These are phyloP conservation scores for Gephyroberyx darwinii DNA, from an alignment of 2,797 vertebrate species.

Conservation along the genomic window DNA sequence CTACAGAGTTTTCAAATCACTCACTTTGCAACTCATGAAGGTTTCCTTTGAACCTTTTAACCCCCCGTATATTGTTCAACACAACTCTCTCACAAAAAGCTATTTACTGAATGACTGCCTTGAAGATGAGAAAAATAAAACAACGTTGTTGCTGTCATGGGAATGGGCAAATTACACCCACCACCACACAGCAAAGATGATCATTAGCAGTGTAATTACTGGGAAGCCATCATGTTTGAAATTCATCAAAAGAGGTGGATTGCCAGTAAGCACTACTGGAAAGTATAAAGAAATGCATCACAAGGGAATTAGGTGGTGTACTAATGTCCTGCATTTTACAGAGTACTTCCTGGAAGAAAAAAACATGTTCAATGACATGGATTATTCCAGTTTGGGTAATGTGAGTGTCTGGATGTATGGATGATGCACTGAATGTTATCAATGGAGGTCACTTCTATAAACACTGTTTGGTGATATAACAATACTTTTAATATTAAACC, in stretches of 20 bases:
- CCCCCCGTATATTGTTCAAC: conserved; percentile 16
- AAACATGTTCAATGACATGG: not conserved
- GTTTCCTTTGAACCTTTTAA: conserved; percentile 41
- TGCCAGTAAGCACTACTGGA: conserved; percentile 66
- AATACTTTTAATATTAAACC: conserved; percentile 3
- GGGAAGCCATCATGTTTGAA: conserved; percentile 64
- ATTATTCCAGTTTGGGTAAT: conserved; percentile 11
- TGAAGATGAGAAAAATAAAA: conserved; percentile 67
- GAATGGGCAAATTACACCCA: conserved; percentile 69
- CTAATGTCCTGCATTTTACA: conserved; percentile 40
- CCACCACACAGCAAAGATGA: conserved; percentile 65
- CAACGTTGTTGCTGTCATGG: conserved; percentile 47
- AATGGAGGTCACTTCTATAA: conserved; percentile 20
- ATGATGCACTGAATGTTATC: conserved; percentile 19
- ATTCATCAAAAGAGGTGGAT: conserved; percentile 70
- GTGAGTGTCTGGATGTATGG: conserved; percentile 18
- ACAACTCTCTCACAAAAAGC: conserved; percentile 44
- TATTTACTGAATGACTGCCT: conserved; percentile 65
- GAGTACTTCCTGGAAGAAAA: conserved; percentile 23
- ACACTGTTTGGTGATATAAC: not conserved
- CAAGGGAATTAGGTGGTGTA: conserved; percentile 48
- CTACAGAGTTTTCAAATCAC: conserved; percentile 40
- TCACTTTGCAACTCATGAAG: conserved; percentile 29
- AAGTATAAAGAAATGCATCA: conserved; percentile 58
- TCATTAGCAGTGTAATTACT: conserved; percentile 75